Evolutionary conservation across 2,113 vertebrate genomes (phyloP).

Genomic region (Junco hyemalis): DNA sequence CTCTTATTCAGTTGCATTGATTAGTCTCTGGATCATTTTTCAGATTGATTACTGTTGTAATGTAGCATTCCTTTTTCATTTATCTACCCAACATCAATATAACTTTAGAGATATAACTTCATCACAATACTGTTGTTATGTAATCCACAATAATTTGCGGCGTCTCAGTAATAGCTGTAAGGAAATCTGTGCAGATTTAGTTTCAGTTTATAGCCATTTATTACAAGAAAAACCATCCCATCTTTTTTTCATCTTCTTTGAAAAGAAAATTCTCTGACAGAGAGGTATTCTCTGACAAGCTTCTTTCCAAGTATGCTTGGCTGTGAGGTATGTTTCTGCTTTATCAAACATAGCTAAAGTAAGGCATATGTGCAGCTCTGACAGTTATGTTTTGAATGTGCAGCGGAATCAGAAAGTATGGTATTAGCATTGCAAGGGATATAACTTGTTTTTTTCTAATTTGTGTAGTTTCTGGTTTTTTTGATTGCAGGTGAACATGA

Average conservation of each 20-base stretch:
- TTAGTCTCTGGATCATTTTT: constrained; percentile 63
- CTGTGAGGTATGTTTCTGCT: background rate
- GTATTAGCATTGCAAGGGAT: background rate
- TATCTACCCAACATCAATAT: constrained; percentile 39
- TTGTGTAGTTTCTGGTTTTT: background rate
- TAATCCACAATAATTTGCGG: constrained; percentile 35
- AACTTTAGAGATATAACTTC: constrained; percentile 40
- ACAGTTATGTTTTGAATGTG: background rate
- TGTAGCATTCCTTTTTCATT: constrained; percentile 40
- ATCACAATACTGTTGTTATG: background rate
- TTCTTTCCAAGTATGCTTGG: background rate
- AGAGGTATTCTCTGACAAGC: background rate
- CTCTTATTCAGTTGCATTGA: constrained; percentile 53
- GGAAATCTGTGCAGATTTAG: background rate
- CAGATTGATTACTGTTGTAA: constrained; percentile 60
- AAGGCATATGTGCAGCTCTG: background rate
- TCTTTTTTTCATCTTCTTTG: background rate
- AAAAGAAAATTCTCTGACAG: background rate
- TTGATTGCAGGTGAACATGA: background rate
- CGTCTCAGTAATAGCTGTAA: constrained; percentile 31
- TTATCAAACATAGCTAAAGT: background rate
- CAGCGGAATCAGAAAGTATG: background rate
- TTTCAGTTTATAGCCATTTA: background rate
- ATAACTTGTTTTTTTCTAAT: background rate
- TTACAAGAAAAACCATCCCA: background rate